Conservation (phyloP, 2,888 invertebrate genomes). For the Erebia aethiops region DNA sequence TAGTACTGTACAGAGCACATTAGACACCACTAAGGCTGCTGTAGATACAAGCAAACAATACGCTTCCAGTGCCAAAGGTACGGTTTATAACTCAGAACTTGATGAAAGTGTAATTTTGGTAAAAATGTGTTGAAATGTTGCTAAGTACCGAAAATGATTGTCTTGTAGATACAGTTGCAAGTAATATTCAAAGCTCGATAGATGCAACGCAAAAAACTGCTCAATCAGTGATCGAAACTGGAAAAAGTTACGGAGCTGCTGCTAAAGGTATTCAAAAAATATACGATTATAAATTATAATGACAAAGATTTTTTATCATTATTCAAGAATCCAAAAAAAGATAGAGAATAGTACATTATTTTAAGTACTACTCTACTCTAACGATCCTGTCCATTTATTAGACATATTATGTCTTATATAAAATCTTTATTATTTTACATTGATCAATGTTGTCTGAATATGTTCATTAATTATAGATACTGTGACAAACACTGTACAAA, state of each 20-base stretch:
- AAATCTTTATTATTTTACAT: no score
- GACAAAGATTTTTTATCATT: no score
- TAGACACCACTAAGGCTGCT: conserved; percentile 56
- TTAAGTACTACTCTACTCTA: no score
- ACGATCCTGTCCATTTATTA: no score
- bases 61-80: conserved; percentile 57
- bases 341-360: no score
- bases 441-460: background rate
- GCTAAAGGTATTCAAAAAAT: conserved; percentile 52
- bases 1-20: conserved; percentile 56
- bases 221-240: conserved; percentile 56
- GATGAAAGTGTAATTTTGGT: background rate
- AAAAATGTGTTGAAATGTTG: background rate
- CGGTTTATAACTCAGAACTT: background rate
- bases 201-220: conserved; percentile 58
- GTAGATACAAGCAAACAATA: conserved; percentile 59
- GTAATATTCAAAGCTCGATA: conserved; percentile 50
- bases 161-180: conserved; percentile 51
- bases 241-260: conserved; percentile 55
- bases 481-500: conserved; percentile 39
- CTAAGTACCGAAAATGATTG: background rate
- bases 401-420: no score
- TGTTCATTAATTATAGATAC: conserved; percentile 9
- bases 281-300: no score
- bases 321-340: no score